Base-by-base conservation (phyloP, 1,140 invertebrate species). In the Frieseomelitta varia region DNA sequence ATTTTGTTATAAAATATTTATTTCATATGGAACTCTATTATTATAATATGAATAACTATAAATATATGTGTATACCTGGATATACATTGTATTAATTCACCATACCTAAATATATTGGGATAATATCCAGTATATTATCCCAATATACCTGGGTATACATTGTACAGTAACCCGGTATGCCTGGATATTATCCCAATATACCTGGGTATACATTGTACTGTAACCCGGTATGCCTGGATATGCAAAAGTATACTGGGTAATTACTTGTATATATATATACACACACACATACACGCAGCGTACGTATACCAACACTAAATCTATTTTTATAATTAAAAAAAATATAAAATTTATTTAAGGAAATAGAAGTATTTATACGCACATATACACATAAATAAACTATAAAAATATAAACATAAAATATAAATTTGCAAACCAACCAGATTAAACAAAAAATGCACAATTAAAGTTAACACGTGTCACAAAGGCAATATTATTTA, bases 391-490 rank as follows among this genome's bases (percentile, higher is more conserved):
- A 27, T 30, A 17, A 19, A 27, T 10, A 67, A n/a, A 51, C 17
- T 19, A 55, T 55, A 71, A 14, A 14, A 15, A 15, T 53, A 19
- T 8, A 76, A 21, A 34, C 3, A 17, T 10, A 24, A 78, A 71
- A 30, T n/a, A 72, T 21, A 19, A 19, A 68, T 15, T 0, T 47
- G 0, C 21, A 10, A 72, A 51, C 1, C 30, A n/a, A 53, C 51
- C 12, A 30, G 11, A 82, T 21, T 6, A 39, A 39, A n/a, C n/a
- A 2, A 75, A 73, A 30, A 19, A 68, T 19, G 53, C 14, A 68
- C 4, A 8, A 68, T 21, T 76, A 55, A 47, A 2, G 47, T 47
- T 73, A 27, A 56, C 73, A 82, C 80, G 63, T 82, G 80, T 56
- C 56, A 19, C 39, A 21, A 30, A 8, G 30, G 65, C 4, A 56